Percentiles rank a stretch among this genome's conserved stretches.
phyloP scores from a whole-genome alignment of 2,113 vertebrate genomes.

The Nothocercus nigrocapillus region DNA sequence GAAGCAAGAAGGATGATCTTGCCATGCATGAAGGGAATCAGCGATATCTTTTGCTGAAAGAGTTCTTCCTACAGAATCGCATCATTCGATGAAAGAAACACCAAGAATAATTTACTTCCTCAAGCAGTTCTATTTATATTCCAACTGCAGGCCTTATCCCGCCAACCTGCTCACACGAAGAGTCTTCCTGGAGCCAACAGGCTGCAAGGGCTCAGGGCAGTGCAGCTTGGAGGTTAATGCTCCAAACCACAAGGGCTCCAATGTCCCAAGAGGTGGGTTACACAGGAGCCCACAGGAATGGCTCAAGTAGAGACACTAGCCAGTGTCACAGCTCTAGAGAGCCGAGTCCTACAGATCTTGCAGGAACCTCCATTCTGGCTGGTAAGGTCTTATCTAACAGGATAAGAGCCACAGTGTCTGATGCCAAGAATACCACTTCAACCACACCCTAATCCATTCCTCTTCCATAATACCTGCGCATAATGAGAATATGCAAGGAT shows the following conservation, averaged over 20 bases:
- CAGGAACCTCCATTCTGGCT: too few species aligned
- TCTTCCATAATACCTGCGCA: not conserved
- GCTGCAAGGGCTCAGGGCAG: not conserved
- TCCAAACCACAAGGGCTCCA: not conserved
- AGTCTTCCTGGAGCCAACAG: not conserved
- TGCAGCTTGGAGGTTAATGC: not conserved
- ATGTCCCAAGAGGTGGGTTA: not conserved
- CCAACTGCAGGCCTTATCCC: not conserved
- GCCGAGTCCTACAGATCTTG: not conserved
- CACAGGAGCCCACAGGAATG: not conserved
- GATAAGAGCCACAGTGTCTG: not conserved
- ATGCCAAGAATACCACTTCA: not conserved
- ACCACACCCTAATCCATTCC: not conserved
- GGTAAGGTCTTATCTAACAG: fast-evolving
- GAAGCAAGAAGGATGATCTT: constrained; percentile 43
- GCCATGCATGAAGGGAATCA: constrained; percentile 47
- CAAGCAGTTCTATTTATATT: not conserved
- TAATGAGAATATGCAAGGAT: constrained; percentile 61
- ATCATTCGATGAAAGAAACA: not conserved
- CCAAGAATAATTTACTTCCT: constrained; percentile 31
- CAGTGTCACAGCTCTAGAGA: fast-evolving
- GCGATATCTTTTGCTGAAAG: constrained; percentile 36
- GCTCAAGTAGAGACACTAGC: not conserved
- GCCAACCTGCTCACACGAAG: fast-evolving
- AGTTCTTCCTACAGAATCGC: constrained; percentile 13